phyloP scores from a whole-genome alignment of 2,797 vertebrate genomes.

The Jordanella pulchra region DNA sequence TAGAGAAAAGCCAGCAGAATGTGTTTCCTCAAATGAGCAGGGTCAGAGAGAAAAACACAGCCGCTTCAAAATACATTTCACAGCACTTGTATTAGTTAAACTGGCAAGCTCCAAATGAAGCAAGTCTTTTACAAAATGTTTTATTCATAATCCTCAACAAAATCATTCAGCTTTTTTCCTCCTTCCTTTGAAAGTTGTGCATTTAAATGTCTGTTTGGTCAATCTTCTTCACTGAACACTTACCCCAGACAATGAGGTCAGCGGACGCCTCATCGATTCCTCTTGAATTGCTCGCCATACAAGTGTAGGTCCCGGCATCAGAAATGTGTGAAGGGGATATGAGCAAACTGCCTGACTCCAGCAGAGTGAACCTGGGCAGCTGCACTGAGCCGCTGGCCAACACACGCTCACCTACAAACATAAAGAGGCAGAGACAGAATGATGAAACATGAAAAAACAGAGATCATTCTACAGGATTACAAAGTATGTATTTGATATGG shows the following conservation, averaged over 20 bases:
- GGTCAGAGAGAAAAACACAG: constrained; percentile 13
- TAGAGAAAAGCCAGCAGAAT: constrained; percentile 6
- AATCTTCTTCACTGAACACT: constrained; percentile 20
- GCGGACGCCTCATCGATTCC: constrained; percentile 93
- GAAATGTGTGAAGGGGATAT: constrained; percentile 90
- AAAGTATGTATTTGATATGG: constrained; percentile 55
- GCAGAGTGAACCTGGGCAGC: constrained; percentile 91
- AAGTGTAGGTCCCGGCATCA: constrained; percentile 91
- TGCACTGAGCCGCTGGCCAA: constrained; percentile 95
- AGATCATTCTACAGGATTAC: constrained; percentile 4
- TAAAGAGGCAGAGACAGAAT: constrained; percentile 4
- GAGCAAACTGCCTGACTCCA: constrained; percentile 94
- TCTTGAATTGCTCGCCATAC: constrained; percentile 94
- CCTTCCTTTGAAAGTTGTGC: not conserved
- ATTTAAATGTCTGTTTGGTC: not conserved
- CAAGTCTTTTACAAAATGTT: constrained; percentile 13
- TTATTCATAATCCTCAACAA: constrained; percentile 7
- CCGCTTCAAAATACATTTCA: constrained; percentile 30
- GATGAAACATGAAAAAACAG: not conserved
- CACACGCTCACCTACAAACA: constrained; percentile 85
- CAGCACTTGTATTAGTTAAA: constrained; percentile 55
- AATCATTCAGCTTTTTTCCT: constrained; percentile 1
- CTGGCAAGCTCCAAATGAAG: constrained; percentile 37
- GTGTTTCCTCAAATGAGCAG: constrained; percentile 24
- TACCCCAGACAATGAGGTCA: constrained; percentile 93